Base-by-base conservation (phyloP, 2,797 vertebrate genomes). In the Melanotaenia boesemani region DNA sequence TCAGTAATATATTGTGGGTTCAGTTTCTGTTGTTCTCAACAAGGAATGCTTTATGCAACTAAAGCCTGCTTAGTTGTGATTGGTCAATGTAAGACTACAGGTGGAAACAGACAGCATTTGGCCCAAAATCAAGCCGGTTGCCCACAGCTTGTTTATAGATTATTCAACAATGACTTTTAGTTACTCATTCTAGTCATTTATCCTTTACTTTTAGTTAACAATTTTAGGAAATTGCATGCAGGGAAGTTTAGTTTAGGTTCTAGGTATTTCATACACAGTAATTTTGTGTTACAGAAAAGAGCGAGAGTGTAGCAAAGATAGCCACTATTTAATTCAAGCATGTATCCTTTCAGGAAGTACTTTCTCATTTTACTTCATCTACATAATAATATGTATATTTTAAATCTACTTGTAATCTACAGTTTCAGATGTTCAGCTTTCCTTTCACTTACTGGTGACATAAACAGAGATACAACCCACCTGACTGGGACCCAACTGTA, bases 401-500 rank as follows among this genome's bases (percentile, higher is more conserved):
- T 12, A 67, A 67, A 55, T 36, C 6, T 15, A 63, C 60, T 32
- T 39, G 13, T 22, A 6, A 16, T 1, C 0, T n/a, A 24, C 4
- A 32, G 26, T 39, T 34, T 63, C 34, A 32, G 58, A 20, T 11
- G 58, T 68, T 50, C 26, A 24, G 32, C 57, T 46, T 36, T 26
- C 34, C 50, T 55, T 28, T 15, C 13, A 34, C 11, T 41, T 32
- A 69, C n/a, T 24, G n/a, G 7, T 39, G 72, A 37, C 30, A 28
- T 28, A 37, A 32, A 65, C 32, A 63, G 28, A 65, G 18, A 58
- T 48, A 59, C 60, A 74, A 58, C 5, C 39, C 46, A 48, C 70
- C 70, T 68, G 70, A 67, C 34, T 71, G 63, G 58, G 73, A 63
- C 67, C 62, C 12, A 68, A 64, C 30, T 18, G 30, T 3, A 18